Conservation (phyloP, 2,888 invertebrate genomes). For the Smittia aterrima region DNA sequence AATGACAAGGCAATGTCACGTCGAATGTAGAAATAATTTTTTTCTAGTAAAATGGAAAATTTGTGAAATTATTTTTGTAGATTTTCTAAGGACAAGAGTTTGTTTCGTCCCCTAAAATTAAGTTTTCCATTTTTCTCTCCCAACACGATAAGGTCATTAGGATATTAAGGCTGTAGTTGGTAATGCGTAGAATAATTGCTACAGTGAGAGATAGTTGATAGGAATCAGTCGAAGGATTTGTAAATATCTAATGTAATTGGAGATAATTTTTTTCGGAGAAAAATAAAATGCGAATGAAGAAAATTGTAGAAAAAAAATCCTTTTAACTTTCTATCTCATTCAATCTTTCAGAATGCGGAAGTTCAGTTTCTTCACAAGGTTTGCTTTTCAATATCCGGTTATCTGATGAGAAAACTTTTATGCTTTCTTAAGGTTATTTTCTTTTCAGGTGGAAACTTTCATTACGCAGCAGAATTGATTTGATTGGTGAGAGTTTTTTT, state of each 20-base stretch:
- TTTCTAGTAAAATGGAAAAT: background rate
- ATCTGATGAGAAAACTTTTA: slow-evolving; percentile 23
- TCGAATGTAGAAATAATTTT: too few species aligned
- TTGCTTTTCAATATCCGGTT: slow-evolving; percentile 30
- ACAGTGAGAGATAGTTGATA: background rate
- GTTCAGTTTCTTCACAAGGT: background rate
- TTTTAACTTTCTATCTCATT: background rate
- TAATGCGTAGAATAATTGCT: background rate
- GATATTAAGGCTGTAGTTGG: background rate
- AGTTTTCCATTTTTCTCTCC: too few species aligned
- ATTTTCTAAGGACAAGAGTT: background rate
- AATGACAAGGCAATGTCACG: too few species aligned
- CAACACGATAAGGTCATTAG: too few species aligned
- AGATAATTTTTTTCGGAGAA: background rate
- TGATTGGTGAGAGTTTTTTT: too few species aligned
- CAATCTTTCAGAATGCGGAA: background rate
- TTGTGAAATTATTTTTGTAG: background rate
- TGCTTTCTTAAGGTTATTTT: background rate
- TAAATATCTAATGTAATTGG: background rate
- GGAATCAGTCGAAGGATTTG: too few species aligned
- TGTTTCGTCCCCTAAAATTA: background rate
- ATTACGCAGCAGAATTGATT: background rate
- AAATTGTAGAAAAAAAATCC: background rate
- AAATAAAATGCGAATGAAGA: background rate
- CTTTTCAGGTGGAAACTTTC: slow-evolving; percentile 1